phyloP scores from a whole-genome alignment of 2,888 invertebrate species.

The Diaperis boleti region DNA sequence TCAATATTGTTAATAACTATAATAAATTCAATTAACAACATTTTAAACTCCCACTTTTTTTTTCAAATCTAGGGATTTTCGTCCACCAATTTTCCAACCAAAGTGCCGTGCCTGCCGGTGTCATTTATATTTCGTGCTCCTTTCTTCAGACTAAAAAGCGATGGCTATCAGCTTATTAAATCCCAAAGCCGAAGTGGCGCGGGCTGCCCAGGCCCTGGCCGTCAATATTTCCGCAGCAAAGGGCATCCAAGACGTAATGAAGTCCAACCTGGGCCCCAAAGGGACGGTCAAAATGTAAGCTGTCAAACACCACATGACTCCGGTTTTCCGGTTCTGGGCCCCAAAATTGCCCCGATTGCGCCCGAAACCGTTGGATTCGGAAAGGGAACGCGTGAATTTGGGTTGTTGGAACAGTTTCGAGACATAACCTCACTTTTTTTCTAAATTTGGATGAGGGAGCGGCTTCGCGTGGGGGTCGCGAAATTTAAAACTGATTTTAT shows the following conservation, averaged over 20 bases:
- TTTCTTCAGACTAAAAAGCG: no score
- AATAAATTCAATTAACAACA: no score
- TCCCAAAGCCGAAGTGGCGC: constrained; percentile 99
- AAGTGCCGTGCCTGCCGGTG: no score
- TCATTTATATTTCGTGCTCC: no score
- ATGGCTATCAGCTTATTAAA: constrained; percentile 91
- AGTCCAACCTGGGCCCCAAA: constrained; percentile 98
- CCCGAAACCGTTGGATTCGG: background rate
- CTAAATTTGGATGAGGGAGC: no score
- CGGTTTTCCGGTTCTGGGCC: constrained; percentile 19
- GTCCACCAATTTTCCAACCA: no score
- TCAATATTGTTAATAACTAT: no score
- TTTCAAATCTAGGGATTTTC: no score
- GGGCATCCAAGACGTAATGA: constrained; percentile 99
- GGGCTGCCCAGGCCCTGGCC: constrained; percentile 95
- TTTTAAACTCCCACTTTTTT: no score
- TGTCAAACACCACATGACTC: constrained; percentile 22
- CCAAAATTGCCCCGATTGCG: background rate
- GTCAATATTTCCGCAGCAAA: constrained; percentile 98
- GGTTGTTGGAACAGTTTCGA: no score
- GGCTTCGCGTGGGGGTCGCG: no score
- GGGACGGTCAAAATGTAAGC: constrained; percentile 99
- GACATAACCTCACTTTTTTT: constrained; percentile 22
- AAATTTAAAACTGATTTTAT: no score
- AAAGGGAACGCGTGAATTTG: background rate